Conservation (phyloP, 1,140 invertebrate genomes). For the Cryptotermes secundus region DNA sequence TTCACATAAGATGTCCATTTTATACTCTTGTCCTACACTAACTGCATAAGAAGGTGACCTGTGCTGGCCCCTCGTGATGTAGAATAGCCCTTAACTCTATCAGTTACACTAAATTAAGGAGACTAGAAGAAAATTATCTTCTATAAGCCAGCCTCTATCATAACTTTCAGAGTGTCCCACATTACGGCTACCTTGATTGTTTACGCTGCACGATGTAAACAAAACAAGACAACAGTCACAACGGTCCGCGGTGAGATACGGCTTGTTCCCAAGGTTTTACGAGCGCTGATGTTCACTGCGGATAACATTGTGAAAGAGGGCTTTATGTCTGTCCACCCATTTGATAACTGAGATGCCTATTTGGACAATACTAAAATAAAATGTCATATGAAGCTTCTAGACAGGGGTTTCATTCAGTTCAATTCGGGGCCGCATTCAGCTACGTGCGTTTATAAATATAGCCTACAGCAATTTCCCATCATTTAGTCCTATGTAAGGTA, state of each 20-base stretch:
- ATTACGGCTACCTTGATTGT: background rate
- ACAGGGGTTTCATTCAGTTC: background rate
- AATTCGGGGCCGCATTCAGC: background rate
- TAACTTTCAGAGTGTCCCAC: background rate
- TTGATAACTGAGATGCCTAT: background rate
- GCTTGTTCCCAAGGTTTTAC: background rate
- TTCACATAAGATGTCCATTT: no score
- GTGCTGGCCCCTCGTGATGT: background rate
- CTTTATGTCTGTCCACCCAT: background rate
- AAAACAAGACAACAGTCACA: background rate
- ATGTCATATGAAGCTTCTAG: background rate
- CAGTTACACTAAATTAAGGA: background rate
- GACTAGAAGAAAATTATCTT: background rate
- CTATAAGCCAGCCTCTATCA: background rate
- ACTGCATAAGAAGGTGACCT: no score
- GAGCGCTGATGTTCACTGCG: background rate
- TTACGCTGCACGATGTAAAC: constrained; percentile 5
- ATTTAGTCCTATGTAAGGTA: no score
- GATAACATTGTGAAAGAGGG: constrained; percentile 1
- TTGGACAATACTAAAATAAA: background rate
- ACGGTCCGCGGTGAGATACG: background rate
- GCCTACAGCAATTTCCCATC: no score
- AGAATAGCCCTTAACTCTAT: background rate
- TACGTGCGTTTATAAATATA: no score
- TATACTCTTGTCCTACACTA: no score